A percentile compares a stretch with the other conserved stretches of the same genome.
Evolutionary conservation across 2,113 vertebrate genomes (phyloP).

Genomic region (Mormoops blainvillei): DNA sequence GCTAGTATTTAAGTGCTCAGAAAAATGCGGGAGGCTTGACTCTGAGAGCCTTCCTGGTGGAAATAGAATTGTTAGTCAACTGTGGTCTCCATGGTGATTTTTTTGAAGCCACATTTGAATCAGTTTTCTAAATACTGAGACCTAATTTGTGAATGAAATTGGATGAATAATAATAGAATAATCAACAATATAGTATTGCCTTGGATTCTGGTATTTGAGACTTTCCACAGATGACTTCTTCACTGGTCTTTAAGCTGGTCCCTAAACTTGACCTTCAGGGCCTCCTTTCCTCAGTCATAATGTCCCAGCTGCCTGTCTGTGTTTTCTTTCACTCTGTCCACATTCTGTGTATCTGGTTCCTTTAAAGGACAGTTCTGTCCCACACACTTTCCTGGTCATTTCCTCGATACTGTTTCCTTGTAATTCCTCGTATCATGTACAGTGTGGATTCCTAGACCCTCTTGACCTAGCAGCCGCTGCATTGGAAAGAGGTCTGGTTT

Average conservation of each 20-base stretch:
- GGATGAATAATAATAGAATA: slow-evolving; percentile 30
- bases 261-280: not conserved
- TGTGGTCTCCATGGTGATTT: slow-evolving; percentile 53
- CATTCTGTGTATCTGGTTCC: not conserved
- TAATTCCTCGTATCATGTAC: not conserved
- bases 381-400: not conserved
- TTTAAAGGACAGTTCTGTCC: not conserved
- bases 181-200: not conserved
- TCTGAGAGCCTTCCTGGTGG: not conserved
- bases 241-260: not conserved
- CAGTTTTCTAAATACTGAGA: slow-evolving; percentile 46
- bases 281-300: not conserved
- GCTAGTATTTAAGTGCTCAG: not conserved
- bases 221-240: not conserved
- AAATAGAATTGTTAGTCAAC: not conserved
- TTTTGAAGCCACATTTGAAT: slow-evolving; percentile 19
- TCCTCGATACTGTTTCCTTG: not conserved
- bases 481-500: not conserved
- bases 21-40: not conserved
- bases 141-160: not conserved
- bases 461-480: not conserved
- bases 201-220: slow-evolving; percentile 12
- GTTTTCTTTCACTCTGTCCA: not conserved
- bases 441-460: not conserved
- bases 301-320: not conserved